phyloP scores from a whole-genome alignment of 2,113 vertebrate genomes.

The Albula goreensis region DNA sequence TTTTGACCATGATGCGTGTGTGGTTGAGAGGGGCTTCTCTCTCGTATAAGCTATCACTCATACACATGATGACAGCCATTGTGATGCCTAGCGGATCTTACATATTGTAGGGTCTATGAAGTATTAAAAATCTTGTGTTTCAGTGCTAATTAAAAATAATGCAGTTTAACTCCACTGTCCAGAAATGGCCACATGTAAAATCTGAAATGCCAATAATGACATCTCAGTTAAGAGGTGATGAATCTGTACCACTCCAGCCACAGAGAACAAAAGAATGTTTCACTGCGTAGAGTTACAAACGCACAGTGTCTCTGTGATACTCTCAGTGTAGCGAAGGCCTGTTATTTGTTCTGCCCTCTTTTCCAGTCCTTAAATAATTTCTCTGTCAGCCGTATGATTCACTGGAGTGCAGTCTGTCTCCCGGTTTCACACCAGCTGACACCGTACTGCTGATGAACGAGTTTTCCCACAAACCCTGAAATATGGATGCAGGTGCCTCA shows the following conservation, averaged over 20 bases:
- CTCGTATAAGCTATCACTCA: no score
- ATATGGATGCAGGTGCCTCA: slow-evolving; percentile 12
- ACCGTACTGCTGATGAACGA: background rate
- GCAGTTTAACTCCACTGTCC: background rate
- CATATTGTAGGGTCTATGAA: background rate
- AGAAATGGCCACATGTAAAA: background rate
- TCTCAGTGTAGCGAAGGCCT: background rate
- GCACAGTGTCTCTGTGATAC: background rate
- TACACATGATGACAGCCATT: background rate
- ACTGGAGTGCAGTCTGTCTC: background rate
- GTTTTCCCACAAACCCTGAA: slow-evolving; percentile 6
- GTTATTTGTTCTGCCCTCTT: background rate
- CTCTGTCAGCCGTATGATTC: slow-evolving; percentile 12
- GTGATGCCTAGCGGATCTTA: background rate
- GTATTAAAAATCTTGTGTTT: background rate
- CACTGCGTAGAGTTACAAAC: background rate
- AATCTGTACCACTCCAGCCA: background rate
- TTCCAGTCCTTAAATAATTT: slow-evolving; percentile 12
- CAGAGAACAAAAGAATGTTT: background rate
- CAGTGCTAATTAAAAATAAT: no score
- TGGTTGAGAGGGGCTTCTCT: no score
- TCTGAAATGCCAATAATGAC: background rate
- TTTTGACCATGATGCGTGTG: background rate
- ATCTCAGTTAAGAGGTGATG: background rate
- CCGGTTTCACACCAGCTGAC: slow-evolving; percentile 13